These are phyloP conservation scores for Nothoprocta pentlandii DNA, from an alignment of 2,113 vertebrate genomes.

Conservation along the genomic window DNA sequence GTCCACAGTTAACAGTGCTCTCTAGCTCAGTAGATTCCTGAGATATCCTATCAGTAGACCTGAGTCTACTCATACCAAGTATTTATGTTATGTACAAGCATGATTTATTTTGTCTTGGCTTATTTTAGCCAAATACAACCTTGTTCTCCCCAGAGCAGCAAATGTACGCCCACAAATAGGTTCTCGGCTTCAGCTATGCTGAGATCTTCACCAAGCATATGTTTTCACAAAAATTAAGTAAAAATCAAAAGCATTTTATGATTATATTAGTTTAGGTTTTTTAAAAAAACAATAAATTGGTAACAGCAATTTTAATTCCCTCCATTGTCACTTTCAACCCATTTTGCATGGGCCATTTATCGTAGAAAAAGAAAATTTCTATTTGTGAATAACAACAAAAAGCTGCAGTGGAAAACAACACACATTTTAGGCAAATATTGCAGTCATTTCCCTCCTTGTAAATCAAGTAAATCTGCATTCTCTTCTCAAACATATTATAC, in stretches of 20 bases:
- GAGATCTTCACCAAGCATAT: background rate
- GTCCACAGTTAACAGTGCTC: background rate
- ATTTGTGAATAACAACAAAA: background rate
- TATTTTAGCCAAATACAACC: background rate
- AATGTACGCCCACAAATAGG: background rate
- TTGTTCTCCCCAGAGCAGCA: background rate
- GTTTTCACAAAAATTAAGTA: conserved; percentile 29
- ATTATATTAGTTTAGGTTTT: background rate
- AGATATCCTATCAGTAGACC: background rate
- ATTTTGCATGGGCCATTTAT: conserved; percentile 46
- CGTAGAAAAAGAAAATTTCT: conserved; percentile 26
- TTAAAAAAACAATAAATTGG: conserved; percentile 40
- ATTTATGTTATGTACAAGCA: background rate
- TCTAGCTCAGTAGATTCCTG: background rate
- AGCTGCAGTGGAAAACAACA: background rate
- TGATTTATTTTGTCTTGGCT: background rate
- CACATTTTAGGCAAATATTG: background rate
- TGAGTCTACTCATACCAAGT: background rate
- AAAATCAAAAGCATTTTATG: conserved; percentile 14
- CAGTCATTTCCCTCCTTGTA: background rate
- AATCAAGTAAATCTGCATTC: background rate
- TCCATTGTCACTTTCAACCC: background rate
- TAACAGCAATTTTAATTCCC: conserved; percentile 21
- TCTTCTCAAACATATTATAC: background rate
- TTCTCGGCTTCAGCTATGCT: background rate